Base-by-base conservation (phyloP, 2,888 invertebrate genomes). In the Heteropelma amictum region DNA sequence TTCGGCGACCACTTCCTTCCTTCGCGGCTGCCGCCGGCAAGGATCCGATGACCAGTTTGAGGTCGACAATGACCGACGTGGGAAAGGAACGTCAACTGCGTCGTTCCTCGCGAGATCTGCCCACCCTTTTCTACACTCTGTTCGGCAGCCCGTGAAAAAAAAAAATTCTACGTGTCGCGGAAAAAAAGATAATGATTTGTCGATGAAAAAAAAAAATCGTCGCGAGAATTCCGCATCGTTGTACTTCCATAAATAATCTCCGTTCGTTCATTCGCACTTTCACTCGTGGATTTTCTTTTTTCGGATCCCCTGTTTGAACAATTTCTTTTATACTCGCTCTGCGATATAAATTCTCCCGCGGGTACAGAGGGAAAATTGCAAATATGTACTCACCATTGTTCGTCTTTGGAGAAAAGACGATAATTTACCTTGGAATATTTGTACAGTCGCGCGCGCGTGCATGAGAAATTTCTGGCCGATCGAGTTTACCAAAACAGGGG, bases 41-140 rank as follows among this genome's bases (percentile, higher is more conserved):
- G 74, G 87, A 88, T 88, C 88, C 87, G 85, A 88, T 88, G 87
- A 87, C 88, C 86, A 85, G 87, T 85, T 86, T 87, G 87, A 88
- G 87, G 88, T 88, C 85, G 84, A 75, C 84, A 86, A 82, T 84
- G 86, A 86, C 83, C 87, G 86, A 88, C 88, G 88, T 88, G 88
- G 88, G 88, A 88, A 88, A 88, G 87, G 84, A 86, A 86, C 88
- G 84, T 81, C 83, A 83, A 78, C 79, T 81, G 84, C 77, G 81
- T 81, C 81, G 79, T 77, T 75, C 72, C 76, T 23, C 51, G 38
- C 26, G 33, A 42, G 19, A 42, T 14, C 33, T 21, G 7, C 40
- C 45, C 61, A 40, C 14, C 49, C 56, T 49, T 40, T 35, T 28
- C 30, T 56, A 38, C 58, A 30, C 19, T 58, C 58, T 21, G 26